Evolutionary conservation across 2,113 vertebrate genomes (phyloP).

Genomic region (Amphiprion percula): DNA sequence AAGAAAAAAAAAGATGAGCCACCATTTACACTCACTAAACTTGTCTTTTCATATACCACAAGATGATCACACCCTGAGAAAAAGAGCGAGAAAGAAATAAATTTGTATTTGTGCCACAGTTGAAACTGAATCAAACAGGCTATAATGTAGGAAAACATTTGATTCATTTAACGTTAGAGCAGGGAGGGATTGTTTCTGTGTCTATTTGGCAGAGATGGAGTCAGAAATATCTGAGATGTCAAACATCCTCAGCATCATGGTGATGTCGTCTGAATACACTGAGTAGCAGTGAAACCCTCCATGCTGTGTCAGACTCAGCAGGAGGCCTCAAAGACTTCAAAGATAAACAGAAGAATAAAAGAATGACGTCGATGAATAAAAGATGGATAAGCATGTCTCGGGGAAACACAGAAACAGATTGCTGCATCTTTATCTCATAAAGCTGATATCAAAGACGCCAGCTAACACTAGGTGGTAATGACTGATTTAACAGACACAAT

Average conservation of each 20-base stretch:
- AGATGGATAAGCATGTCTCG: background rate
- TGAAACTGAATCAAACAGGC: background rate
- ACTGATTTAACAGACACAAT: background rate
- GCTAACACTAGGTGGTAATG: constrained; percentile 4
- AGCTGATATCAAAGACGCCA: constrained; percentile 4
- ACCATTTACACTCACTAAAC: background rate
- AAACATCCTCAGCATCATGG: background rate
- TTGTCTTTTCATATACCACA: background rate
- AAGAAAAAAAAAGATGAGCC: background rate
- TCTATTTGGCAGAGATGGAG: background rate
- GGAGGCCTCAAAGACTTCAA: constrained; percentile 36
- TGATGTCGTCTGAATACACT: constrained; percentile 28
- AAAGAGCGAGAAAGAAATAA: background rate
- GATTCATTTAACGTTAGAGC: background rate
- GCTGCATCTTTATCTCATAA: constrained; percentile 4
- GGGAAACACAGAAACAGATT: constrained; percentile 18
- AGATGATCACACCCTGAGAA: background rate
- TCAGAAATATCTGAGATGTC: constrained; percentile 32
- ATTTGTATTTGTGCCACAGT: no score
- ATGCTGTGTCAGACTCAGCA: constrained; percentile 11
- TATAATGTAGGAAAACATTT: background rate
- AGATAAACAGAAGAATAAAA: constrained; percentile 33
- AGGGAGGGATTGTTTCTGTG: background rate
- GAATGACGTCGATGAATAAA: constrained; percentile 39
- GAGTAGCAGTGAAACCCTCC: constrained; percentile 12